A percentile compares a stretch with the other conserved stretches of the same genome.
phyloP scores from a whole-genome alignment of 2,113 vertebrate genomes.

The Spheniscus mendiculus region DNA sequence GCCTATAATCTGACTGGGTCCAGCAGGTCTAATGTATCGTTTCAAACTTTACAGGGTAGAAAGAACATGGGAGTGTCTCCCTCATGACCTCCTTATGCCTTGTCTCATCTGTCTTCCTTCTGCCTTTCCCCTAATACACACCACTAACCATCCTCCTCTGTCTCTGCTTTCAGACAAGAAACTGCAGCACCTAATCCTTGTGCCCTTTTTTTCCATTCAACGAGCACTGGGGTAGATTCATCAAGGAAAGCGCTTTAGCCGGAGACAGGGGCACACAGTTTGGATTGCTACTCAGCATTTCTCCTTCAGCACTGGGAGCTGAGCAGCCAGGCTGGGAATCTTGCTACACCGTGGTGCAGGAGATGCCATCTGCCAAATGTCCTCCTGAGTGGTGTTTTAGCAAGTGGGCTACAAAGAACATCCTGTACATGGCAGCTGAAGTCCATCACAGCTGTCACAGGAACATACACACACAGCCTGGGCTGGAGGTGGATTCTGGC shows the following conservation, averaged over 20 bases:
- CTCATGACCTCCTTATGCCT: background rate
- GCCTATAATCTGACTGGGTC: background rate
- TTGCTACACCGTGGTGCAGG: background rate
- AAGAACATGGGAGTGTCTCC: background rate
- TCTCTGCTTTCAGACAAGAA: background rate
- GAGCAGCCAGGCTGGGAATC: slow-evolving; percentile 12
- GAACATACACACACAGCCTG: background rate
- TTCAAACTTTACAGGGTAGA: background rate
- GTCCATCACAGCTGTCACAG: slow-evolving; percentile 35
- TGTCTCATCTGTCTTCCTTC: background rate
- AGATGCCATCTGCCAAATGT: slow-evolving; percentile 19
- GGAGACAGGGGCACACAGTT: background rate
- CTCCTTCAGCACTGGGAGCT: background rate
- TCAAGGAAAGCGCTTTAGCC: background rate
- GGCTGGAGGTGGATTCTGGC: slow-evolving; percentile 33
- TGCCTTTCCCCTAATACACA: background rate
- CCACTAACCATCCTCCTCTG: background rate
- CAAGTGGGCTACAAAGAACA: slow-evolving; percentile 43
- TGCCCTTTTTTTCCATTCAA: background rate
- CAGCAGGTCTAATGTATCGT: background rate
- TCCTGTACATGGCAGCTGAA: slow-evolving; percentile 8
- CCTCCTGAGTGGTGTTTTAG: background rate
- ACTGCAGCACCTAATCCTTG: background rate
- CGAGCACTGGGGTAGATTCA: background rate
- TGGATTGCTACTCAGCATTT: background rate